These are phyloP conservation scores for Cynoglossus semilaevis DNA, from an alignment of 2,113 vertebrate species.

Conservation along the genomic window DNA sequence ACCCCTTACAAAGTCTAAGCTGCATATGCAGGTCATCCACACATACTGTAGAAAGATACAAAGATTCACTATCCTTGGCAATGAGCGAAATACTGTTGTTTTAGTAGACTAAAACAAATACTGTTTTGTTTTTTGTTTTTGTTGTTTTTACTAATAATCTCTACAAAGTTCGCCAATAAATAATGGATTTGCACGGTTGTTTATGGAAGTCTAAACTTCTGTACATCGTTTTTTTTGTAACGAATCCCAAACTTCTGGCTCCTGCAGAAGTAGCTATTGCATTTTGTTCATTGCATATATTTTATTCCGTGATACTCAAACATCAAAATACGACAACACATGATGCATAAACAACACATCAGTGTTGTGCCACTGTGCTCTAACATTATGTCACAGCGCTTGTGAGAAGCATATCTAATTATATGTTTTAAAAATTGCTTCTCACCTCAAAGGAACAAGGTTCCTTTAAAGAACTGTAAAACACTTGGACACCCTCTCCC, in stretches of 20 bases:
- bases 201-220: too few relatives aligned
- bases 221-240: neutral
- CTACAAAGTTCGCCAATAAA: too few relatives aligned
- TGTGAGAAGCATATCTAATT: neutral
- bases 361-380: slow-evolving; percentile 9
- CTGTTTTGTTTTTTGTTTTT: slow-evolving; percentile 8
- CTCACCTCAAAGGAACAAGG: too few relatives aligned
- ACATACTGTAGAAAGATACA: slow-evolving; percentile 11
- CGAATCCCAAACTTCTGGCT: neutral
- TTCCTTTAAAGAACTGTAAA: neutral
- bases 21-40: slow-evolving; percentile 1
- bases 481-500: neutral
- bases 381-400: slow-evolving; percentile 16
- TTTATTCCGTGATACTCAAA: slow-evolving; percentile 3
- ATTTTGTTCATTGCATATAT: slow-evolving; percentile 47
- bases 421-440: too few relatives aligned
- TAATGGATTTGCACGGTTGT: too few relatives aligned
- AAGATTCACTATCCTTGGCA: slow-evolving; percentile 39
- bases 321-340: neutral
- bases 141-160: too few relatives aligned
- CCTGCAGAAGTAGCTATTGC: slow-evolving; percentile 22
- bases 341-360: slow-evolving; percentile 9
- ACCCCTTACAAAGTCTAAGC: neutral
- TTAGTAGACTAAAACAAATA: neutral
- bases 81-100: neutral